phyloP scores from a whole-genome alignment of 2,113 vertebrate genomes.

The Bos javanicus region DNA sequence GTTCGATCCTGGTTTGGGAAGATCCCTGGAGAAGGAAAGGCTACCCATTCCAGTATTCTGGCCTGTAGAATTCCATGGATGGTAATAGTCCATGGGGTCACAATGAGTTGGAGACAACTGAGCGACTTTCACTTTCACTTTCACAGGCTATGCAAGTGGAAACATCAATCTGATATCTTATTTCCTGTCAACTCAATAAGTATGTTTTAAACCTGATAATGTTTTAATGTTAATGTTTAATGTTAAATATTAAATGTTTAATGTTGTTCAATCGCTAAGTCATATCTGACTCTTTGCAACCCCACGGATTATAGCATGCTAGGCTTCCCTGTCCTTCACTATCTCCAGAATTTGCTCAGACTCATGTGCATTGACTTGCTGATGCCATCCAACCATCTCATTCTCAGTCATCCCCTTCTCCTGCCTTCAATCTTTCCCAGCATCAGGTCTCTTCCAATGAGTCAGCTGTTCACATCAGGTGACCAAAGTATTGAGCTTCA shows the following conservation, averaged over 20 bases:
- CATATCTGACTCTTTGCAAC: not conserved
- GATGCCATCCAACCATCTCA: not conserved
- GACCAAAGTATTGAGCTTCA: not conserved
- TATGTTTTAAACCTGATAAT: not conserved
- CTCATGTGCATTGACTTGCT: not conserved
- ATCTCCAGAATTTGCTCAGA: not conserved
- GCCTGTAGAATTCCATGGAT: not conserved
- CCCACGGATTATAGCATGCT: not conserved
- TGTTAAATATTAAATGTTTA: not conserved
- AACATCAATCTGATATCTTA: not conserved
- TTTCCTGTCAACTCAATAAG: not conserved
- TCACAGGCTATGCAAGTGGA: not conserved
- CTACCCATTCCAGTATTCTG: not conserved
- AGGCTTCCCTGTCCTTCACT: not conserved
- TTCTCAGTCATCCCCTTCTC: not conserved
- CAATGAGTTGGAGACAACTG: not conserved
- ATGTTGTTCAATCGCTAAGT: not conserved
- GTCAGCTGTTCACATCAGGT: not conserved
- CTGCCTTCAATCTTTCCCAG: not conserved
- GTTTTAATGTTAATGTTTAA: not conserved
- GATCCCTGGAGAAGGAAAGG: not conserved
- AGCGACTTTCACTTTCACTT: not conserved
- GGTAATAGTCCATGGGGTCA: not conserved
- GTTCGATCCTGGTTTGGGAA: not conserved
- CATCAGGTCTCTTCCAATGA: not conserved